A percentile compares a stretch with the other conserved stretches of the same genome.
These are phyloP conservation scores for Augiades crinisus DNA, from an alignment of 2,888 invertebrate species.

Conservation along the genomic window DNA sequence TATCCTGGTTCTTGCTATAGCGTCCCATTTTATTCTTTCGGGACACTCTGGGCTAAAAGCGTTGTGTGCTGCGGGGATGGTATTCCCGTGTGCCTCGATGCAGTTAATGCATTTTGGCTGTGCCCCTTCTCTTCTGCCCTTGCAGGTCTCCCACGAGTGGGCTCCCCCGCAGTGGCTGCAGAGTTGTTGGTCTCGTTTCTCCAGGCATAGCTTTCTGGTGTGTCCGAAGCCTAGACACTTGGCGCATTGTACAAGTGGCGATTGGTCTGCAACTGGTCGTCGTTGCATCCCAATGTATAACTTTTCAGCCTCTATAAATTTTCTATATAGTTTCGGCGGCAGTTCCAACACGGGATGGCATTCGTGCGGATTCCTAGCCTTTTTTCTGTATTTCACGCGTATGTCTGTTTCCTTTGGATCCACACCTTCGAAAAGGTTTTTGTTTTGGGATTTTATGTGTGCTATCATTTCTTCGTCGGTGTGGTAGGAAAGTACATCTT, in stretches of 20 bases:
- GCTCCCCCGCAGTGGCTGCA: not conserved
- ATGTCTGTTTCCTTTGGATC: not conserved
- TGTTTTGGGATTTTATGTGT: not conserved
- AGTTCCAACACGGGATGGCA: too few relatives aligned
- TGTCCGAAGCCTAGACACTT: slow-evolving; percentile 27
- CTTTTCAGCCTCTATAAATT: not conserved
- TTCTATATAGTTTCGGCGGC: not conserved
- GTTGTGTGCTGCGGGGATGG: too few relatives aligned
- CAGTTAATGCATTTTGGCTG: too few relatives aligned
- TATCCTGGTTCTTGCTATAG: too few relatives aligned
- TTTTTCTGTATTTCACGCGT: not conserved
- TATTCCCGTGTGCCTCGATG: too few relatives aligned
- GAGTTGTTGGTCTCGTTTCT: not conserved
- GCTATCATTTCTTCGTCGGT: not conserved
- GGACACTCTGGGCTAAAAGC: too few relatives aligned
- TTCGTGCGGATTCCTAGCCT: too few relatives aligned
- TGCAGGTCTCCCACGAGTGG: too few relatives aligned
- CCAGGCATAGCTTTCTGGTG: slow-evolving; percentile 8
- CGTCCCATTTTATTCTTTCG: too few relatives aligned
- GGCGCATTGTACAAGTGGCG: slow-evolving; percentile 26
- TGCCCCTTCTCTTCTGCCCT: too few relatives aligned
- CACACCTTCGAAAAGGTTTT: not conserved
- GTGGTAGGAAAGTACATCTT: too few relatives aligned
- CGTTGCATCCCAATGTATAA: slow-evolving; percentile 25
- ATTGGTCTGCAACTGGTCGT: slow-evolving; percentile 19